Base-by-base conservation (phyloP, 1,140 invertebrate species). In the Drosophila parabipectinata region DNA sequence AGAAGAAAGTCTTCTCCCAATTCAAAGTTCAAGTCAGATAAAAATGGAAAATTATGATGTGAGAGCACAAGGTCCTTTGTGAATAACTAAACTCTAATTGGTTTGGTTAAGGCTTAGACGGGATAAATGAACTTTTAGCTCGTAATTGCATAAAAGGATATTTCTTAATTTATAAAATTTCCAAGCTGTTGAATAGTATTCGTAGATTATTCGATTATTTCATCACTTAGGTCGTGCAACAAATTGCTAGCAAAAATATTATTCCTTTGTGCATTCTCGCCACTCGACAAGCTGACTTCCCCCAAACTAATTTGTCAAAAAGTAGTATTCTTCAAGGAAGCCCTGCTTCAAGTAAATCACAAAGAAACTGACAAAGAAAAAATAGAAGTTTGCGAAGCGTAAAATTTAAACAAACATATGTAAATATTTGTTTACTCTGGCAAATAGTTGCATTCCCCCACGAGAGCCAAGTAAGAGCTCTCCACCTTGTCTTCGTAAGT, bases 341-440 rank as follows among this genome's bases (percentile, higher is more conserved):
- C 24, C 37, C 30, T 55, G 37, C 63, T 28, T 28, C 69, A 72
- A 61, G n/a, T 53, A 75, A 53, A 57, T 60, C 63, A 45, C 63
- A 75, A 78, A 61, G n/a, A 48, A 75, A 54, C 60, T 60, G 39
- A 47, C 59, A 54, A 57, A 57, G 67, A 44, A 51, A 45, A 56
- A 7, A 62, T 41, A 39, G 9, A 51, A 47, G 34, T 68, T 28
- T 15, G 24, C 54, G 58, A 58, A 54, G 71, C 62, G 50, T 61
- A 15, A 58, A 76, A 76, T 67, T 66, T 68, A 61, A 73, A 67
- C 68, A 79, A 61, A 79, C 60, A 66, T 54, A 80, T 79, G 58
- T 76, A 80, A 79, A 79, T 79, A 79, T 79, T 79, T 74, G 45
- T 68, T 52, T 79, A 56, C 62, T 59, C 53, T 61, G 52, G 28